Evolutionary conservation across 2,797 vertebrate species (phyloP).

Genomic region (Microcaecilia unicolor): DNA sequence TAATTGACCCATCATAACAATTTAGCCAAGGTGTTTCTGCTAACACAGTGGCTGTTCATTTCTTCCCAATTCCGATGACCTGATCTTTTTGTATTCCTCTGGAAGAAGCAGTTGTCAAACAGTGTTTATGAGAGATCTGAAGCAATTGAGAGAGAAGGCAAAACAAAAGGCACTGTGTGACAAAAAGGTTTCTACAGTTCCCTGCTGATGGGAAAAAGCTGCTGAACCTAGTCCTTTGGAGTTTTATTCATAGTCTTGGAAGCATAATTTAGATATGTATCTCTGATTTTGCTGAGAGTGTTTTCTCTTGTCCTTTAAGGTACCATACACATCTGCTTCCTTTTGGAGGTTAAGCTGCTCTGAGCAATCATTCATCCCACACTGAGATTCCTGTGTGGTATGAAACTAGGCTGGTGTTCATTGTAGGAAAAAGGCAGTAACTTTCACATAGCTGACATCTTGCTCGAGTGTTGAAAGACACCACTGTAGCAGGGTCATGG

Average conservation of each 20-base stretch:
- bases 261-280: background rate
- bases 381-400: slow-evolving; percentile 8
- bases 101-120: slow-evolving; percentile 30
- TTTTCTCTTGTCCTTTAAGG: slow-evolving; percentile 6
- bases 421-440: slow-evolving; percentile 18
- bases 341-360: slow-evolving; percentile 8
- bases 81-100: slow-evolving; percentile 45
- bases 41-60: slow-evolving; percentile 59
- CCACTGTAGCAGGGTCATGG: slow-evolving; percentile 17
- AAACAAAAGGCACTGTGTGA: too few species aligned
- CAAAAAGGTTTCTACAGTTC: too few species aligned
- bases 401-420: slow-evolving; percentile 6
- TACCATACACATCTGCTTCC: background rate
- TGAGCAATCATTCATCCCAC: slow-evolving; percentile 5
- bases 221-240: too few species aligned
- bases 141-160: slow-evolving; percentile 4
- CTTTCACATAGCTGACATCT: slow-evolving; percentile 21
- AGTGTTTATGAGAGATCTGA: slow-evolving; percentile 7
- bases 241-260: slow-evolving; percentile 2
- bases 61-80: slow-evolving; percentile 44
- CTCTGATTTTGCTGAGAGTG: background rate
- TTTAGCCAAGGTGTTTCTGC: slow-evolving; percentile 37
- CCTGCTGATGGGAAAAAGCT: too few species aligned
- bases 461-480: slow-evolving; percentile 32
- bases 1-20: too few species aligned